These are phyloP conservation scores for Mythimna loreyi DNA, from an alignment of 2,888 invertebrate species.

Conservation along the genomic window DNA sequence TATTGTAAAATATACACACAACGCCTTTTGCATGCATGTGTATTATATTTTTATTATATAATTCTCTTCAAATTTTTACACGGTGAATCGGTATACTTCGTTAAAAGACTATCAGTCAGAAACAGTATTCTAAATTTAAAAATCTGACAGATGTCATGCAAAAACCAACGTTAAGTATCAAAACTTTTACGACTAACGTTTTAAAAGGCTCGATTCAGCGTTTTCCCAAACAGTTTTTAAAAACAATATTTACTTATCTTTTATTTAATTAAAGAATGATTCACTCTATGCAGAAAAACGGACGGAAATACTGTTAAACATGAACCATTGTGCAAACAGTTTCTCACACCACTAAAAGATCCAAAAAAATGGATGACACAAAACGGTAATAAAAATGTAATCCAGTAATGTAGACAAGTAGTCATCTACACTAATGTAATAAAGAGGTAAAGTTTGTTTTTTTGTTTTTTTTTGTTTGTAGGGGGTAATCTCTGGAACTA, in stretches of 20 bases:
- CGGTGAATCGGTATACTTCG: too few species aligned
- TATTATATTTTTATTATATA: too few species aligned
- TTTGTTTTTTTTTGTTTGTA: too few species aligned
- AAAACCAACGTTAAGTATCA: neutral
- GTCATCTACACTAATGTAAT: too few species aligned
- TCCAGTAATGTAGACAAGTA: constrained; percentile 28
- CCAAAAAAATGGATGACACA: constrained; percentile 43
- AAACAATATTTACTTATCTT: neutral
- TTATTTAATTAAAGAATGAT: constrained; percentile 17
- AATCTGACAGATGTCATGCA: neutral
- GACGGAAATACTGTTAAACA: neutral
- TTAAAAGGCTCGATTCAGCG: neutral
- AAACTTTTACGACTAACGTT: neutral
- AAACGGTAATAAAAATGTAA: constrained; percentile 33
- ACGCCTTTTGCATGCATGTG: too few species aligned
- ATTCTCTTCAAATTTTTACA: too few species aligned
- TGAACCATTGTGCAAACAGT: constrained; percentile 42
- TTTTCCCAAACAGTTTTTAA: neutral
- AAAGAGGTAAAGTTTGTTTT: too few species aligned
- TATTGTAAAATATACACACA: too few species aligned
- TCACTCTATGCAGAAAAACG: constrained; percentile 17
- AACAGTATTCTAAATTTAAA: neutral
- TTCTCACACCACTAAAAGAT: constrained; percentile 38
- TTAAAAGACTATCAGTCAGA: neutral
- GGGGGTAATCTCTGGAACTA: too few species aligned